These are phyloP conservation scores for Eristalis pertinax DNA, from an alignment of 2,888 invertebrate species.

Conservation along the genomic window DNA sequence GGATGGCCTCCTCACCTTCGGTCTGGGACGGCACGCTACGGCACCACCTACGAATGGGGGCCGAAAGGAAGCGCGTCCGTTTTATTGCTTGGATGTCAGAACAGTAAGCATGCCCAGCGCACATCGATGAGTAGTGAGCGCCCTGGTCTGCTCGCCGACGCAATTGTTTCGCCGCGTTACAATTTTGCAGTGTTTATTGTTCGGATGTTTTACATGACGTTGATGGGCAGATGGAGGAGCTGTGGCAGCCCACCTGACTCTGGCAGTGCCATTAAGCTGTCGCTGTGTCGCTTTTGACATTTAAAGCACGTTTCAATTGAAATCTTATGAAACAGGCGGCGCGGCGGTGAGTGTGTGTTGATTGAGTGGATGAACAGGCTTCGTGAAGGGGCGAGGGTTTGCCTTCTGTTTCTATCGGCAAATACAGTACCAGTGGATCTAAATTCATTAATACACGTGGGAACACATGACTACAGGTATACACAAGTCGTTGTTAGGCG, in stretches of 20 bases:
- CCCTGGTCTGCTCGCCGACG: background rate
- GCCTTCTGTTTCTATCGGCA: background rate
- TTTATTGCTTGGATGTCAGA: background rate
- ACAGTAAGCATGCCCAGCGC: background rate
- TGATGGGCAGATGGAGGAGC: background rate
- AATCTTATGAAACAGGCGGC: background rate
- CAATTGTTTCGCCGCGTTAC: slow-evolving; percentile 15
- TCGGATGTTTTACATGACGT: slow-evolving; percentile 23
- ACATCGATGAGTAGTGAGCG: background rate
- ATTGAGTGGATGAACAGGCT: background rate
- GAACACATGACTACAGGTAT: too few relatives aligned
- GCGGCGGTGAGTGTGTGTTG: background rate
- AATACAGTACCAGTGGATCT: too few relatives aligned
- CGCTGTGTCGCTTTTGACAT: slow-evolving; percentile 7
- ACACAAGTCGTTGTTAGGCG: too few relatives aligned
- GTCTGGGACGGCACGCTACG: background rate
- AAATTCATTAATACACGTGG: too few relatives aligned
- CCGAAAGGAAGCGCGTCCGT: slow-evolving; percentile 5
- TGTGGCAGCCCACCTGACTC: background rate
- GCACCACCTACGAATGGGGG: background rate
- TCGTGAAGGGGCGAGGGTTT: too few relatives aligned
- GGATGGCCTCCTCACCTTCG: background rate
- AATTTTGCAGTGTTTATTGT: slow-evolving; percentile 24
- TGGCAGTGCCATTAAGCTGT: slow-evolving; percentile 13
- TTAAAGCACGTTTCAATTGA: slow-evolving; percentile 21